Conservation (phyloP, 2,113 vertebrate species). For the Entelurus aequoreus region DNA sequence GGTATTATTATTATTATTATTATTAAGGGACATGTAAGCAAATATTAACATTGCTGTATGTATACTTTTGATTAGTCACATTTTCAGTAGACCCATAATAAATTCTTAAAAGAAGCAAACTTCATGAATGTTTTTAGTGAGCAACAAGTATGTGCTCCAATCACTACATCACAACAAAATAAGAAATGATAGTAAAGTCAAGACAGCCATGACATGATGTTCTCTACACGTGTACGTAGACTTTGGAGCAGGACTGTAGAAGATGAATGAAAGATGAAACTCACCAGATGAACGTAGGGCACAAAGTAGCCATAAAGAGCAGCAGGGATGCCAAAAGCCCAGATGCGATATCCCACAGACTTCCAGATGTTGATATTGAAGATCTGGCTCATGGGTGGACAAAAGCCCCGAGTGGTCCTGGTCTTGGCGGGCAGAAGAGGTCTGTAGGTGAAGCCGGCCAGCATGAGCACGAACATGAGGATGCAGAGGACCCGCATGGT, state of each 20-base stretch:
- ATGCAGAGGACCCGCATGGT: constrained; percentile 81
- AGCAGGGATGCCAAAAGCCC: constrained; percentile 88
- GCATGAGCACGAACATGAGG: constrained; percentile 84
- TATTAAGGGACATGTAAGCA: too few relatives aligned
- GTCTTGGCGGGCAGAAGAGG: constrained; percentile 69
- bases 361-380: constrained; percentile 90
- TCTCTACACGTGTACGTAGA: neutral
- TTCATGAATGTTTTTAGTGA: too few relatives aligned
- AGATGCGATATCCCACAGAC: constrained; percentile 85
- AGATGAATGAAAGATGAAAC: constrained; percentile 30
- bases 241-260: neutral
- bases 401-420: constrained; percentile 49
- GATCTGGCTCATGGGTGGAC: constrained; percentile 65
- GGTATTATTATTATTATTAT: too few relatives aligned
- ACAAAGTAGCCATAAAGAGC: constrained; percentile 97
- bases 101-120: too few relatives aligned
- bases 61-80: neutral
- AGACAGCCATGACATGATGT: too few relatives aligned
- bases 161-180: too few relatives aligned
- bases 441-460: constrained; percentile 88
- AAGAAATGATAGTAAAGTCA: too few relatives aligned
- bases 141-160: too few relatives aligned
- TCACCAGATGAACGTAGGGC: constrained; percentile 97
- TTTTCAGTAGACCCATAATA: too few relatives aligned
- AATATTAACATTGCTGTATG: too few relatives aligned